Evolutionary conservation across 2,113 vertebrate genomes (phyloP).

Genomic region (Sylvilagus bachmani): DNA sequence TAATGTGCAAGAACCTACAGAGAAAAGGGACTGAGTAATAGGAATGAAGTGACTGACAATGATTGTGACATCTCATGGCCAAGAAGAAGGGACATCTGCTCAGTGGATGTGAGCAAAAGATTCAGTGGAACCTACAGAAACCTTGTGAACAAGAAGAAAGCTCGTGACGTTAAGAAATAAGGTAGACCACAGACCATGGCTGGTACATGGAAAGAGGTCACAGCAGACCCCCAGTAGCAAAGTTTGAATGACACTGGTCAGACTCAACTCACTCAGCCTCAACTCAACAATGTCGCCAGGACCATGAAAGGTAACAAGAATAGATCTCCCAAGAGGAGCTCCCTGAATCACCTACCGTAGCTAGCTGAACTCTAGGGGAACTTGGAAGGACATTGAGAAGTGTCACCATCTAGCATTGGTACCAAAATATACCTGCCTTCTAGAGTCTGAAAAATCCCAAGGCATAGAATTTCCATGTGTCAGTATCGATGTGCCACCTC

Average conservation of each 20-base stretch:
- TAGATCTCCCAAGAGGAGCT: background rate
- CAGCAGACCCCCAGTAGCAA: background rate
- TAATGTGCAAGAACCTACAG: background rate
- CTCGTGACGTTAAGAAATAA: background rate
- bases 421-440: background rate
- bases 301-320: background rate
- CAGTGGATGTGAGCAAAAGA: background rate
- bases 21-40: background rate
- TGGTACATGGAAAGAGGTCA: background rate
- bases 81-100: background rate
- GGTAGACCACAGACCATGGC: background rate
- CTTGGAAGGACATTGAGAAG: background rate
- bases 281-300: background rate
- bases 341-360: background rate
- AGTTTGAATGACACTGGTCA: background rate
- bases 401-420: background rate
- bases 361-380: background rate
- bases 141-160: background rate
- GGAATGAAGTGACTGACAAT: background rate
- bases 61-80: background rate
- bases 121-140: background rate
- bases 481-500: fast-evolving
- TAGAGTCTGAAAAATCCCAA: background rate
- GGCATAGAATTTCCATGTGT: background rate
- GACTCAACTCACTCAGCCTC: background rate